Evolutionary conservation across 2,888 invertebrate genomes (phyloP).

Genomic region (Tetragnatha montana): DNA sequence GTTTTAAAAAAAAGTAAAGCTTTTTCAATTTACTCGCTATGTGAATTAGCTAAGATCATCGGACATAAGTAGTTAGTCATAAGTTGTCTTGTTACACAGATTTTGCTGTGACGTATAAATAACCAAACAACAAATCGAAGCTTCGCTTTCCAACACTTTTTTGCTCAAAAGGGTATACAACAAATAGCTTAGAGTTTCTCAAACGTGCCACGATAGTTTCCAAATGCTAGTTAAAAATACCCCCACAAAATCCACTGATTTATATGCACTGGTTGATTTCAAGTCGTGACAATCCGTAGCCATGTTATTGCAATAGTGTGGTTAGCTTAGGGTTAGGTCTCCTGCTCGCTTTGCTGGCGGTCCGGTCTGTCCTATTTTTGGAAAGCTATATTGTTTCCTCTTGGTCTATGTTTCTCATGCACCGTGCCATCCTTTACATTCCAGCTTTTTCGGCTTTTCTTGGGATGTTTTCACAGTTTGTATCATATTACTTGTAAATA

Average conservation of each 20-base stretch:
- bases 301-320: conserved; percentile 6
- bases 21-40: too few relatives aligned
- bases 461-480: conserved; percentile 72
- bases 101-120: too few relatives aligned
- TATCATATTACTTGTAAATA: conserved; percentile 72
- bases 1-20: too few relatives aligned
- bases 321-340: neutral
- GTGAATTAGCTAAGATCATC: too few relatives aligned
- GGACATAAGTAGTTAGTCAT: too few relatives aligned
- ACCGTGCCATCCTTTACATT: conserved; percentile 68
- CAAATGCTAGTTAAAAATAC: neutral
- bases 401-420: conserved; percentile 50
- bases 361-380: conserved; percentile 38
- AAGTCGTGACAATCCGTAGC: conserved; percentile 19
- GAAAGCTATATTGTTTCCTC: conserved; percentile 56
- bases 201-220: neutral
- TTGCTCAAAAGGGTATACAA: neutral
- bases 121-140: too few relatives aligned
- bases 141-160: too few relatives aligned
- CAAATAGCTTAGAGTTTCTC: neutral
- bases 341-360: neutral
- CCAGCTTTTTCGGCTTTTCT: conserved; percentile 70
- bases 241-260: neutral
- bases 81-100: too few relatives aligned
- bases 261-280: neutral